A percentile compares a stretch with the other conserved stretches of the same genome.
Conservation (phyloP, 2,888 invertebrate genomes). For the Abrostola tripartita region DNA sequence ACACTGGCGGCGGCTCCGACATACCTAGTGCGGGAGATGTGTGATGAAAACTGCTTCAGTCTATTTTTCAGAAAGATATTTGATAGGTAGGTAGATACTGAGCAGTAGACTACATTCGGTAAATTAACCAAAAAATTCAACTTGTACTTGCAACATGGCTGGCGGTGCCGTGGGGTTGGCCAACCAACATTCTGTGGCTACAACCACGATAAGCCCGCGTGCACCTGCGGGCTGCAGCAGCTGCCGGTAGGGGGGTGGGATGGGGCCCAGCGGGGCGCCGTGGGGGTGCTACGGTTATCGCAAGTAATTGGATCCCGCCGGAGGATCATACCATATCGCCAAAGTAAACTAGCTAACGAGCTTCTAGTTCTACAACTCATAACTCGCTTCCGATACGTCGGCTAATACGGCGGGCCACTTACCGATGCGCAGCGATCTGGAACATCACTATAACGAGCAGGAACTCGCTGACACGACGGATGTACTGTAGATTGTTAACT, state of each 20-base stretch:
- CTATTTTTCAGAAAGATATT: no score
- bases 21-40: no score
- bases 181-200: background rate
- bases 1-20: no score
- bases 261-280: background rate
- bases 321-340: constrained; percentile 43
- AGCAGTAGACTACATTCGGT: no score
- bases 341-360: constrained; percentile 47
- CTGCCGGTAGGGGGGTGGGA: background rate
- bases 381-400: constrained; percentile 20
- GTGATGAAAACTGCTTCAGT: no score
- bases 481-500: no score
- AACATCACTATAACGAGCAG: background rate
- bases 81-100: no score
- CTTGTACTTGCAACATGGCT: no score
- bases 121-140: no score
- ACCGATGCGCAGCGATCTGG: background rate
- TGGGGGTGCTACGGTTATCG: constrained; percentile 30
- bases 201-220: background rate
- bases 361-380: constrained; percentile 29
- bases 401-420: constrained; percentile 8
- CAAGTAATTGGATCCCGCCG: constrained; percentile 49
- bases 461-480: no score
- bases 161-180: no score
- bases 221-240: background rate